Evolutionary conservation across 2,113 vertebrate species (phyloP), one percentile per base, ranked within the genome.

Genomic region (Gavialis gangeticus): DNA sequence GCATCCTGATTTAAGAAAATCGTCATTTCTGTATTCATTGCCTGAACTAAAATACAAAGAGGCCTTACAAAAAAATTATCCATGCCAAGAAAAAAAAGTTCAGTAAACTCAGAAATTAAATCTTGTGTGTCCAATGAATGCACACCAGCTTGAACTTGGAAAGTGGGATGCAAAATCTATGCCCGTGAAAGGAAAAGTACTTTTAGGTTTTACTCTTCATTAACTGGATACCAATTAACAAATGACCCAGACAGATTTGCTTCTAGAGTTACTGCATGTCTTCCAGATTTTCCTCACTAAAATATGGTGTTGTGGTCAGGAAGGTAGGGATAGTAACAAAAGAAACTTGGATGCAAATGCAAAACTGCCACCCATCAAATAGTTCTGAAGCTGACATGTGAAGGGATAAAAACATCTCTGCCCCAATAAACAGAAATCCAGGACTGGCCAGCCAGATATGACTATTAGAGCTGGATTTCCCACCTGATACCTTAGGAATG

Each of bases 11-110:
- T 95, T 92, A 88, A 91, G 79, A 96, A 95, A 95, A 66, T 54
- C 58, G 85, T 93, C 66, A 28, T 87, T 96, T 94, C 76, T 96
- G 80, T 89, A 79, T 93, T 96, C 95, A 97, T 94, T 93, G 93
- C 90, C 94, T 96, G 87, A 93, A 90, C 66, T 90, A 97, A 97
- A 93, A 5, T 63, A 87, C 84, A 87, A 90, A 95, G 75, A 71
- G 25, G 57, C 25, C 83, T 90, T 93, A 86, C 60, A 71, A 59
- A 94, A 94, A 97, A 96, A 94, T 78, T 93, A 95, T 96, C 75
- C 66, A 34, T 87, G 79, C 88, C 77, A 87, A 77, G 85, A 16
- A 27, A 85, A 89, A 57, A 15, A 60, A 21, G 88, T 63, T 16
- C 59, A 88, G 73, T 30, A 63, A 76, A 84, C 66, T 93, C 77